Conservation (phyloP, 2,113 vertebrate species). For the human (Homo sapiens) region DNA sequence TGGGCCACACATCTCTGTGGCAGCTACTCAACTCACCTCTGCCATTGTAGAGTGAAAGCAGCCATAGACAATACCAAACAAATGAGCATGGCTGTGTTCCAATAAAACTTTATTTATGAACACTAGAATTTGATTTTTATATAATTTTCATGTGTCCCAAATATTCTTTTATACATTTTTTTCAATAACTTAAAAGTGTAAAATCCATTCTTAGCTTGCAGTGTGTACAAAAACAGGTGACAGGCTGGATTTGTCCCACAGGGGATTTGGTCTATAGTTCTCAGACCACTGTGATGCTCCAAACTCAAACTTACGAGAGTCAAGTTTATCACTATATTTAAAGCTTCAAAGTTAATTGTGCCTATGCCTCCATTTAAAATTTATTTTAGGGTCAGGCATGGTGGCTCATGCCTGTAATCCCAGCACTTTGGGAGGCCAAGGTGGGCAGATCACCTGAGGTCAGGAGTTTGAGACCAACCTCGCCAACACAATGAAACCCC, state of each 20-base stretch:
- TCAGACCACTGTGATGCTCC: neutral
- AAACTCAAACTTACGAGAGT: neutral
- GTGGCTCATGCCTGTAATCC: too few species aligned
- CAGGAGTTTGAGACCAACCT: too few species aligned
- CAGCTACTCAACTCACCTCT: neutral
- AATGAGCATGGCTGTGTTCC: neutral
- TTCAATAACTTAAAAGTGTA: neutral
- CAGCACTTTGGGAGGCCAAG: too few species aligned
- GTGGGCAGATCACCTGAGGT: too few species aligned
- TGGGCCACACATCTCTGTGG: neutral
- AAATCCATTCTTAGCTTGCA: slow-evolving; percentile 11
- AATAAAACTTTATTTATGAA: neutral
- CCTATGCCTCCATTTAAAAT: neutral
- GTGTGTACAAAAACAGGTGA: neutral
- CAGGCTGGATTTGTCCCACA: neutral
- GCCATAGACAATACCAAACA: neutral
- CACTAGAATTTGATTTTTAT: slow-evolving; percentile 17
- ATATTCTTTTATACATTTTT: neutral
- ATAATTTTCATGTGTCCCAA: neutral
- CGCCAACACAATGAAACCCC: too few species aligned
- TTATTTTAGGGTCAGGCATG: neutral
- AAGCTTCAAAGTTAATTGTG: neutral
- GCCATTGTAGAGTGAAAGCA: neutral
- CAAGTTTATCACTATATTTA: neutral
- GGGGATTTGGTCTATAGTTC: neutral